Percentiles rank a stretch among this genome's conserved stretches.
Conservation (phyloP, 1,140 invertebrate genomes). For the Himalopsyche phryganea region DNA sequence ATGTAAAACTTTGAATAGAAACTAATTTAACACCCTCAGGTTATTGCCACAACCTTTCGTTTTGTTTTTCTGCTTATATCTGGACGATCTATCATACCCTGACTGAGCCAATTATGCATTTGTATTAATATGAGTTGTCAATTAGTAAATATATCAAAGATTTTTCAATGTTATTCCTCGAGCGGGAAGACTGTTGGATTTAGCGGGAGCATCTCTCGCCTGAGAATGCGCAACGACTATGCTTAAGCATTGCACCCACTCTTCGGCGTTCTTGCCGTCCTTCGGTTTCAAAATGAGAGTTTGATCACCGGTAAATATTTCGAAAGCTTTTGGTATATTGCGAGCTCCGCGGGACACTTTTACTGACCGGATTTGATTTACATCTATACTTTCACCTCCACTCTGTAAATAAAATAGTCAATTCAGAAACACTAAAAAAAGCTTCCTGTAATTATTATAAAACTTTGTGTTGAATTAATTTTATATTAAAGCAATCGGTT, state of each 20-base stretch:
- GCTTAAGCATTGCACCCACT: slow-evolving; percentile 89
- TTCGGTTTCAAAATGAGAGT: slow-evolving; percentile 89
- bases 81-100: too few species aligned
- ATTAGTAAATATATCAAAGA: slow-evolving; percentile 30
- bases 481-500: not conserved
- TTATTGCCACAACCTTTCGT: too few species aligned
- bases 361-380: slow-evolving; percentile 89
- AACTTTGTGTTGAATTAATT: not conserved
- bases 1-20: too few species aligned
- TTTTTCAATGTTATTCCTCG: slow-evolving; percentile 54
- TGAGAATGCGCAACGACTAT: slow-evolving; percentile 81
- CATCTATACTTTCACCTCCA: slow-evolving; percentile 72
- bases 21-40: too few species aligned
- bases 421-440: too few species aligned
- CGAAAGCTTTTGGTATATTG: slow-evolving; percentile 92
- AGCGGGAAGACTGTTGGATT: slow-evolving; percentile 65
- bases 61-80: too few species aligned
- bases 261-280: slow-evolving; percentile 90
- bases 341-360: slow-evolving; percentile 80
- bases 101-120: too few species aligned
- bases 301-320: slow-evolving; percentile 92
- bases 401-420: slow-evolving; percentile 56
- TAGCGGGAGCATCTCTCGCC: slow-evolving; percentile 63
- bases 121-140: too few species aligned
- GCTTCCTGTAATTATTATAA: not conserved